These are phyloP conservation scores for Rhagophthalmus giganteus DNA, from an alignment of 2,888 invertebrate species.

Conservation along the genomic window DNA sequence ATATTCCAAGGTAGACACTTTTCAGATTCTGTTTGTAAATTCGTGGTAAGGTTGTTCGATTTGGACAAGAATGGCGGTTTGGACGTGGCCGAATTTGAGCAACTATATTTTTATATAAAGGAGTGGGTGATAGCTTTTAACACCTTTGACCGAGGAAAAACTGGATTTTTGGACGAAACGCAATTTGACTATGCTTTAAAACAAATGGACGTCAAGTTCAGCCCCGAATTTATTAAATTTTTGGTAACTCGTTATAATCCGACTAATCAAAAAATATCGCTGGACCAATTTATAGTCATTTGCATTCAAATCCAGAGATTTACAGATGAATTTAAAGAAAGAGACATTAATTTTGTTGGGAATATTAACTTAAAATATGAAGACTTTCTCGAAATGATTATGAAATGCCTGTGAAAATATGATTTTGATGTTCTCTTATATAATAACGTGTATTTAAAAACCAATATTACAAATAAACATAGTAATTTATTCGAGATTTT, in stretches of 20 bases:
- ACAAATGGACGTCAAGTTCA: constrained; percentile 48
- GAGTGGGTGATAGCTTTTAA: constrained; percentile 50
- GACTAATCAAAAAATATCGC: constrained; percentile 43
- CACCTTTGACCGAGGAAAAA: constrained; percentile 42
- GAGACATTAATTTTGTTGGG: constrained; percentile 47
- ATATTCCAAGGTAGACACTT: constrained; percentile 48
- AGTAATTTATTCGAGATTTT: too few species aligned
- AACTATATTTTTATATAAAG: constrained; percentile 48
- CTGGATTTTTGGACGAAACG: constrained; percentile 45
- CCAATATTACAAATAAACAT: too few species aligned
- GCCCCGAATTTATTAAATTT: constrained; percentile 45
- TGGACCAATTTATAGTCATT: constrained; percentile 52
- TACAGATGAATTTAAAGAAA: constrained; percentile 50
- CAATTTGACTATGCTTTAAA: constrained; percentile 46
- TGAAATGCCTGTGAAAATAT: constrained; percentile 42
- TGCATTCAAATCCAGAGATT: constrained; percentile 53
- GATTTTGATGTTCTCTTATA: too few species aligned
- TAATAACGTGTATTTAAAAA: too few species aligned
- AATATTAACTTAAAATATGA: constrained; percentile 49
- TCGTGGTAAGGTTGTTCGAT: constrained; percentile 50
- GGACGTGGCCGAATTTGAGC: constrained; percentile 48
- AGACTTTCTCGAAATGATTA: constrained; percentile 48
- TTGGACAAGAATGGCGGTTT: constrained; percentile 49
- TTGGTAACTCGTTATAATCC: constrained; percentile 45
- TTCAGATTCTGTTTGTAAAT: constrained; percentile 48